Evolutionary conservation across 2,888 invertebrate species (phyloP), one percentile per base, ranked within the genome.

Genomic region (Polydrusus cervinus): DNA sequence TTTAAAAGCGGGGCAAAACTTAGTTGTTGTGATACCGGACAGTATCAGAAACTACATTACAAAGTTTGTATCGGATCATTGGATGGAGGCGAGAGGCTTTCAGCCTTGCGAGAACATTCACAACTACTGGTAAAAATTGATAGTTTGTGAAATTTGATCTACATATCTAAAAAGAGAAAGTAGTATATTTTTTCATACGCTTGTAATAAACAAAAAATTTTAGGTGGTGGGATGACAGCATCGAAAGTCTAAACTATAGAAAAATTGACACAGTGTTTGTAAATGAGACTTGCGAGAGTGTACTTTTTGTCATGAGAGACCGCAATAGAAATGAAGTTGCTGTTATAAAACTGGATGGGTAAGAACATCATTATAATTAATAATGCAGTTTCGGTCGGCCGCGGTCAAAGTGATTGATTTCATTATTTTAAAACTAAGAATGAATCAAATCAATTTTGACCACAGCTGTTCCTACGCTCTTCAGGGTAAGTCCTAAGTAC

Each of bases 1-100:
- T 6, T 38, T 77, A 10, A 43, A 64, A 14, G 92, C 91, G 78
- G 95, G 94, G 0, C 95, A 98, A 87, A 89, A 91, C 38, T 92
- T 97, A 84, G 98, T 99, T 10, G 94, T 99, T 0, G 84, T 99
- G 53, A 87, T 99, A 55, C 97, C 99, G 0, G 99, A 99, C 87
- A 95, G 95, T 77, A 93, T 99, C 75, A 91, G 99, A 77, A 99
- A 99, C 88, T 99, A 99, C 87, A 94, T 99, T 95, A 97, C 97
- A n/a, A 98, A 98, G 87, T 97, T 97, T 87, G 92, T 98, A 20
- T 94, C 92, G 65, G 97, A 98, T 87, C 93, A 94, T 81, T 98
- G 98, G 98, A 95, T 99, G 96, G 93, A 93, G 85, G 94, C 93
- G 40, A 90, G 94, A 79, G 90, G 91, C 82, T 91, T 93, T 82